Base-by-base conservation (phyloP, 2,888 invertebrate species). In the Lasioglossum morio region DNA sequence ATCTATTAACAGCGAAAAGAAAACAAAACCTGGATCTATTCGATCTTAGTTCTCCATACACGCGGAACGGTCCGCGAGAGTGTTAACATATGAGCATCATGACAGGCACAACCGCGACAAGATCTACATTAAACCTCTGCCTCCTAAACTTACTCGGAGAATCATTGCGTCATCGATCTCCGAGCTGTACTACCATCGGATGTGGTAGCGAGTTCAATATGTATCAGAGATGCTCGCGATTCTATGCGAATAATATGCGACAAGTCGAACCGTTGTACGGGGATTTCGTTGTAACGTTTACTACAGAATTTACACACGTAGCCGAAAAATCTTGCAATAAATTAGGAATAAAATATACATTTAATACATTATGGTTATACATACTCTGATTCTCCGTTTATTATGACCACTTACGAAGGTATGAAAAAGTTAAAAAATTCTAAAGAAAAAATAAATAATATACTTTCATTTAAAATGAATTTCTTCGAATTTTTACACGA, bases 121-220 rank as follows among this genome's bases (percentile, higher is more conserved):
- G 81, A 83, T 83, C 72, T 72, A 72, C 81, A 60, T 83, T 75
- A 80, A 83, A 83, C 30, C 80, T 72, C 72, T 66, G 74, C 70
- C 76, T 60, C 60, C 75, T 83, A 83, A 83, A 76, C 81, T 70
- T 72, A 48, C 53, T 40, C 70, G 48, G 23, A 69, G 72, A 66
- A 27, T 70, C 74, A 69, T 79, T 79, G 60, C 53, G 57, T 57
- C 69, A 79, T 74, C 53, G 79, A 34, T 74, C 27, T 53, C 27
- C 57, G 16, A 4, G 34, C 16, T 63, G 30, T 60, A 27, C 48
- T 16, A 30, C 23, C 27, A 34, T 23, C 43, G 23, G 16, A 46
- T n/a, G 34, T n/a, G 34, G n/a, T 16, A 34, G 46, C n/a, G 30
- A 16, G 48, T n/a, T 48, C 48, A 43, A 46, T 72, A 46, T 30